Conservation (phyloP, 2,113 vertebrate genomes). For the Eubucco bourcierii region DNA sequence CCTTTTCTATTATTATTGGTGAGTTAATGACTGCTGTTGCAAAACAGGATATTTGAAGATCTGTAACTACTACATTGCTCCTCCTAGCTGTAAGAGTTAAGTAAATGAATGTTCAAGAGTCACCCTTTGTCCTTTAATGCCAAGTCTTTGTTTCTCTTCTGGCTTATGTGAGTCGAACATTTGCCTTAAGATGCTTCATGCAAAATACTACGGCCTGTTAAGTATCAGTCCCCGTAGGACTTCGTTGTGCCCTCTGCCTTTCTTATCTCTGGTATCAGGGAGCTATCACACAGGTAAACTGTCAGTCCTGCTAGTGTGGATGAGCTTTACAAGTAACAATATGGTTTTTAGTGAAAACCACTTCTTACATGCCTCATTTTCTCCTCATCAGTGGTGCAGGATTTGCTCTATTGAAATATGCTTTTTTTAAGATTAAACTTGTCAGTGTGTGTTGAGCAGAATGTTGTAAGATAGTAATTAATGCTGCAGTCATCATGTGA, state of each 20-base stretch:
- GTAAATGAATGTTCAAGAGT: not conserved
- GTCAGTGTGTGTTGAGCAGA: not conserved
- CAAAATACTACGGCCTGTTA: not conserved
- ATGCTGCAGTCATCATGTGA: slow-evolving; percentile 22
- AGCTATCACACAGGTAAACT: not conserved
- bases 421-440: not conserved
- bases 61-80: not conserved
- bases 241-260: not conserved
- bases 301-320: not conserved
- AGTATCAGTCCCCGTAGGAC: not conserved
- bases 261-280: not conserved
- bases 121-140: not conserved
- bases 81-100: not conserved
- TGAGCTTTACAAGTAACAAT: not conserved
- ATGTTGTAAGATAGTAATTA: slow-evolving; percentile 30
- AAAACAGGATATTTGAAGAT: not conserved
- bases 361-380: not conserved
- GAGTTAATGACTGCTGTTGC: not conserved
- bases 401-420: not conserved
- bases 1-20: not conserved
- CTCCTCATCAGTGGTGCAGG: not conserved
- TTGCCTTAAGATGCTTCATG: not conserved
- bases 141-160: not conserved
- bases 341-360: not conserved
- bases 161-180: not conserved